Conservation (phyloP, 2,888 invertebrate species). For the Buathra laborator region DNA sequence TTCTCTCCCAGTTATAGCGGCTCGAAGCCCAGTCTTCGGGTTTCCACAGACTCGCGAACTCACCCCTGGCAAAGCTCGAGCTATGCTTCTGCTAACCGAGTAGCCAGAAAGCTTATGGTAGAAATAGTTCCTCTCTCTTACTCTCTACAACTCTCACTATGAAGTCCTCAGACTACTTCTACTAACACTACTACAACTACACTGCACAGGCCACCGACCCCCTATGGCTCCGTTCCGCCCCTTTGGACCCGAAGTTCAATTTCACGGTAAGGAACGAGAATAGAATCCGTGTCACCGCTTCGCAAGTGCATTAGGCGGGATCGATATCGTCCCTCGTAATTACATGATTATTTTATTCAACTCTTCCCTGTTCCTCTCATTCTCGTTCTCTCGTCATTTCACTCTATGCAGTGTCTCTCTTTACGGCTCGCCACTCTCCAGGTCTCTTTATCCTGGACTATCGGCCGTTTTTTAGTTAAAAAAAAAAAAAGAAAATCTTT, state of each 20-base stretch:
- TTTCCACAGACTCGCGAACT: constrained; percentile 23
- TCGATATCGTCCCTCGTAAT: constrained; percentile 65
- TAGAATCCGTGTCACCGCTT: constrained; percentile 67
- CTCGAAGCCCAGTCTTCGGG: constrained; percentile 39
- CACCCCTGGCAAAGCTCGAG: constrained; percentile 21
- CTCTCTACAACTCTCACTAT: background rate
- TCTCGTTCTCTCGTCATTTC: constrained; percentile 6
- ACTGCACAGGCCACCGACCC: constrained; percentile 10
- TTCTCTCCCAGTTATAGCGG: constrained; percentile 6
- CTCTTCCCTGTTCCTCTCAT: constrained; percentile 24
- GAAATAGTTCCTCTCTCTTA: constrained; percentile 51
- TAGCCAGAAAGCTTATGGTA: constrained; percentile 42
- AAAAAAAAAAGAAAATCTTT: background rate
- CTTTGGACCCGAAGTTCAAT: constrained; percentile 60
- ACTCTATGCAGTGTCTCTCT: constrained; percentile 23
- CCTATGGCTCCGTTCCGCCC: constrained; percentile 45
- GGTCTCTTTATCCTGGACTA: constrained; percentile 30
- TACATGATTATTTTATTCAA: constrained; percentile 67
- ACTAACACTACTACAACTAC: background rate
- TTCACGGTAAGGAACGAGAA: constrained; percentile 62
- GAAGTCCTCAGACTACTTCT: background rate
- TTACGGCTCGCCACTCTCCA: constrained; percentile 26
- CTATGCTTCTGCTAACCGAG: constrained; percentile 18
- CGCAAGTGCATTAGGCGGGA: constrained; percentile 59
- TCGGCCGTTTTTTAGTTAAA: constrained; percentile 1